Base-by-base conservation (phyloP, 30 jellyfish, hydroid and myxozoan species). In the Aurelia sp. region DNA sequence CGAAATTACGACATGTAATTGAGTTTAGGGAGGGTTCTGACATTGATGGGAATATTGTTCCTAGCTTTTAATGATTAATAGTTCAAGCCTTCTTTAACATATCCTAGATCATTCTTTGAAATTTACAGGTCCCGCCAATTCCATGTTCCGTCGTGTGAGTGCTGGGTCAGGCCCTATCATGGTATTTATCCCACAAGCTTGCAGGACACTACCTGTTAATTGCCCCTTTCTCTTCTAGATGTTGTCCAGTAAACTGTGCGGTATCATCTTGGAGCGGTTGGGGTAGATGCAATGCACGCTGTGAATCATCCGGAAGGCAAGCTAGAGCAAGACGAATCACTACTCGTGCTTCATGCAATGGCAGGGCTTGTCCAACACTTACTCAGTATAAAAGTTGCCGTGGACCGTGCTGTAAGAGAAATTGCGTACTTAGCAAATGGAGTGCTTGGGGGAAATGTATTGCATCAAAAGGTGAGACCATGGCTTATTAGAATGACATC, bases 371-470 rank as follows among this genome's bases (percentile, higher is more conserved):
- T 38, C 55, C 51, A 24, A 5, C 63, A 24, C 85, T 74, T n/a
- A 31, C 85, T 16, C 68, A 74, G 18, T 24, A 30, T 19, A 64
- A 60, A 13, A 21, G 2, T 10, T 74, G 85, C 38, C n/a, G 55
- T 27, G 55, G 53, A 16, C 69, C 22, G 19, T 74, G 85, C 27
- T 74, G 85, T 51, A 64, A 64, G 19, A 50, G n/a, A 24, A 48
- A 74, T 38, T 74, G 85, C 8, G 71, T 12, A 9, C 55, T 64
- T 64, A 7, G 55, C 55, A 15, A 51, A 18, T 74, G 85, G 85
- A 66, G 50, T 16, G 59, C 41, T 48, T 74, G 85, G 85, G 85
- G 85, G 9, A 60, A 64, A 48, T 74, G 85, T 47, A 44, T 44
- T 44, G 55, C 55, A 8, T 16, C 55, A 44, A 44, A 44, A 44